Evolutionary conservation across 1,140 invertebrate species (phyloP).

Genomic region (Armadillidium nasatum): DNA sequence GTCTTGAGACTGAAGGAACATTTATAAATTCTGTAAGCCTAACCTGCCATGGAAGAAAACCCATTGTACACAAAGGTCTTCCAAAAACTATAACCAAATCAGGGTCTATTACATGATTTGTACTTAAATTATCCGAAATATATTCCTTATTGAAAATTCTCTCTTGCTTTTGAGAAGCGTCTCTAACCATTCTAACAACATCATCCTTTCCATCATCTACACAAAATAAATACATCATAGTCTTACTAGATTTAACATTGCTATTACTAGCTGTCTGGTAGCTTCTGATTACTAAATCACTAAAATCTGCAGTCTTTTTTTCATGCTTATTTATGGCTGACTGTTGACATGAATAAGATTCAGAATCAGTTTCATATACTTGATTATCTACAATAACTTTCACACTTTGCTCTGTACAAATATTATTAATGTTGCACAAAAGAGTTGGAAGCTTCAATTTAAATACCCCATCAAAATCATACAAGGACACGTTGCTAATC

Average conservation of each 20-base stretch:
- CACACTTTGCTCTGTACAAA: background rate
- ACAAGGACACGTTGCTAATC: background rate
- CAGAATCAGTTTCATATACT: background rate
- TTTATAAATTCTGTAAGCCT: background rate
- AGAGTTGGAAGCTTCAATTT: slow-evolving; percentile 7
- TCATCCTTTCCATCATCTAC: background rate
- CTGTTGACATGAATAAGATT: background rate
- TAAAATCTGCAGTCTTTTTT: background rate
- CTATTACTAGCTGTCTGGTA: background rate
- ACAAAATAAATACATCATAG: background rate
- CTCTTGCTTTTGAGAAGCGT: background rate
- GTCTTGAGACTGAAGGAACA: background rate
- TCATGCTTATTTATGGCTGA: background rate
- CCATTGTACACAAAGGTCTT: background rate
- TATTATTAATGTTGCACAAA: background rate
- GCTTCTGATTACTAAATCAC: background rate
- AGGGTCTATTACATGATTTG: background rate
- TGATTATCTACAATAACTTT: background rate
- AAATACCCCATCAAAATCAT: background rate
- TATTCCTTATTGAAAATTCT: background rate
- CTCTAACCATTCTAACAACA: background rate
- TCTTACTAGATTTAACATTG: background rate
- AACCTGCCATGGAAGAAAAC: background rate
- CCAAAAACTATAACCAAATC: background rate
- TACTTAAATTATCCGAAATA: background rate